These are phyloP conservation scores for Drosophila anceps DNA, from an alignment of 2,888 invertebrate species.

Conservation along the genomic window DNA sequence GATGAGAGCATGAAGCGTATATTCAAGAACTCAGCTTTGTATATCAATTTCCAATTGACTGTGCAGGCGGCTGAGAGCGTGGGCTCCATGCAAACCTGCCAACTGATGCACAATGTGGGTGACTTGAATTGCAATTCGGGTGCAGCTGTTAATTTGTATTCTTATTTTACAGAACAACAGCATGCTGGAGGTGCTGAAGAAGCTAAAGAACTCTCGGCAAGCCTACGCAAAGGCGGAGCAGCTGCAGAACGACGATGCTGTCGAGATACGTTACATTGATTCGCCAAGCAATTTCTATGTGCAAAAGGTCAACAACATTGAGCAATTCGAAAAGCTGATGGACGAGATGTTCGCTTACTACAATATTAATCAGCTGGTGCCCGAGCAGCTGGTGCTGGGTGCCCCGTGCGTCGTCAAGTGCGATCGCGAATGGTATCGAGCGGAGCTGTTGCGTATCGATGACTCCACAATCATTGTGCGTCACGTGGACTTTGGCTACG, in stretches of 20 bases:
- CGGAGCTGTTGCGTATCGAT: conserved; percentile 89
- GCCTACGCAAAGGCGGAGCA: conserved; percentile 80
- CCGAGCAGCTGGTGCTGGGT: conserved; percentile 86
- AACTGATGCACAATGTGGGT: conserved; percentile 85
- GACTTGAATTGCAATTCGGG: rapidly evolving
- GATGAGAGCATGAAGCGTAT: conserved; percentile 88
- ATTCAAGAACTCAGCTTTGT: conserved; percentile 90
- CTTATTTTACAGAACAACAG: conserved; percentile 63
- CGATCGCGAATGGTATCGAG: conserved; percentile 95
- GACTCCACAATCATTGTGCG: conserved; percentile 89
- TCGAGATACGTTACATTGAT: conserved; percentile 84
- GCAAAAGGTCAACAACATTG: conserved; percentile 88
- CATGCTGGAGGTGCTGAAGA: conserved; percentile 78
- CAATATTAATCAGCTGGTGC: conserved; percentile 86
- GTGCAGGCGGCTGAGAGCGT: conserved; percentile 90
- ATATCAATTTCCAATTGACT: conserved; percentile 88
- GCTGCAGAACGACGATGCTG: conserved; percentile 79
- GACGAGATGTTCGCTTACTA: conserved; percentile 88
- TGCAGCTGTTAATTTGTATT: neutral
- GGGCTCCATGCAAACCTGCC: conserved; percentile 91
- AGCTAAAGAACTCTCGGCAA: conserved; percentile 78
- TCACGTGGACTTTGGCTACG: conserved; percentile 98
- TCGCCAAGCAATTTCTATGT: conserved; percentile 91
- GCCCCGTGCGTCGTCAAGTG: conserved; percentile 93
- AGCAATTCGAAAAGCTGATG: conserved; percentile 89